Conservation (phyloP, 1,140 invertebrate species). For the Hestina assimilis region DNA sequence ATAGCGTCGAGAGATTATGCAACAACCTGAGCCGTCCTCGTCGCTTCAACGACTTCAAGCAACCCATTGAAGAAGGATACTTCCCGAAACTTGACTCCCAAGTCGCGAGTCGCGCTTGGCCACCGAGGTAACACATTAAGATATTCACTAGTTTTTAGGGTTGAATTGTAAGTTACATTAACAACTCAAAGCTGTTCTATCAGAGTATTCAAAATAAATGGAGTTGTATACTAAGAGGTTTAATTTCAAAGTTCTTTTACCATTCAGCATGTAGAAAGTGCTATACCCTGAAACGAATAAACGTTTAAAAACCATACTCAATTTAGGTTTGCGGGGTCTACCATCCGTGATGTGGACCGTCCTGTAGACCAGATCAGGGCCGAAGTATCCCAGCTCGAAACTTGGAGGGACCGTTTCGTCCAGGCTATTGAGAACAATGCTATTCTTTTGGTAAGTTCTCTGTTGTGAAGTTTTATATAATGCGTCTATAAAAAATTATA, state of each 20-base stretch:
- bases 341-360: slow-evolving; percentile 82
- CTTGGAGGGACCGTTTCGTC: slow-evolving; percentile 86
- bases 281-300: too few species aligned
- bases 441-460: slow-evolving; percentile 65
- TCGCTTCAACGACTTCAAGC: slow-evolving; percentile 72
- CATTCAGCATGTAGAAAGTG: too few species aligned
- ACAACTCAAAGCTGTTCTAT: too few species aligned
- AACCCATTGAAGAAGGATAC: slow-evolving; percentile 78
- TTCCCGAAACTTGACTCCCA: slow-evolving; percentile 80
- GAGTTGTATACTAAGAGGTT: too few species aligned
- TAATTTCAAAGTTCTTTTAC: too few species aligned
- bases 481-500: slow-evolving; percentile 41
- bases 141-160: neutral
- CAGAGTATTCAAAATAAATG: too few species aligned
- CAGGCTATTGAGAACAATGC: slow-evolving; percentile 86
- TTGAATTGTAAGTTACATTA: too few species aligned
- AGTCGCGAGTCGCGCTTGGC: slow-evolving; percentile 76
- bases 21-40: slow-evolving; percentile 73
- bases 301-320: neutral
- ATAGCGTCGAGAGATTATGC: slow-evolving; percentile 80
- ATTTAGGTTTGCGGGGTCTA: slow-evolving; percentile 77
- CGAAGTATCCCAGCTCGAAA: slow-evolving; percentile 84
- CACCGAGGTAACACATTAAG: slow-evolving; percentile 52
- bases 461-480: neutral
- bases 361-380: slow-evolving; percentile 82